Percentiles rank a stretch among this genome's conserved stretches.
These are phyloP conservation scores for Oryctes rhinoceros DNA, from an alignment of 1,140 invertebrate genomes.

Conservation along the genomic window DNA sequence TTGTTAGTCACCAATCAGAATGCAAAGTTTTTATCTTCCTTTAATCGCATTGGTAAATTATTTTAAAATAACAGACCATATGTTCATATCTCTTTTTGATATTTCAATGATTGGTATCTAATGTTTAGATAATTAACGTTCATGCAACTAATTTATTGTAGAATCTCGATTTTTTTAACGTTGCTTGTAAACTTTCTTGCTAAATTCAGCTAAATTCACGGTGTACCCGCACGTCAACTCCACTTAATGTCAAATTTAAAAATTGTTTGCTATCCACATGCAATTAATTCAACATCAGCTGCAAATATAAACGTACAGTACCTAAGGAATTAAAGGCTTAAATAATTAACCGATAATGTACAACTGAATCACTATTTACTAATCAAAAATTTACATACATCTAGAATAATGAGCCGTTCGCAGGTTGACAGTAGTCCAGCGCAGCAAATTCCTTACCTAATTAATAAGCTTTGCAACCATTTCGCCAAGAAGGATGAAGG, in stretches of 20 bases:
- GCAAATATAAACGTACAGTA: background rate
- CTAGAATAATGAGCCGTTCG: slow-evolving; percentile 14
- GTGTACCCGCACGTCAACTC: background rate
- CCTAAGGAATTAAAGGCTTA: background rate
- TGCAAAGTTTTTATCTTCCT: too few species aligned
- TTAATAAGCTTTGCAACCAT: slow-evolving; percentile 56
- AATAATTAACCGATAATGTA: background rate
- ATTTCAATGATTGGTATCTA: too few species aligned
- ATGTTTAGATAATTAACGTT: too few species aligned
- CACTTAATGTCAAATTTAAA: slow-evolving; percentile 19
- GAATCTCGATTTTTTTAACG: too few species aligned
- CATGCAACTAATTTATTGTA: too few species aligned
- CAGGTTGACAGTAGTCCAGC: background rate
- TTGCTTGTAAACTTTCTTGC: too few species aligned
- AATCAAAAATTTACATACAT: background rate
- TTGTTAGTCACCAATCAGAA: too few species aligned
- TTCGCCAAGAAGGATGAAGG: slow-evolving; percentile 56
- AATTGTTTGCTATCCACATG: slow-evolving; percentile 1
- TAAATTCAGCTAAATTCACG: background rate
- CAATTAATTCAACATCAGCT: background rate
- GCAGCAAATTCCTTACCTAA: slow-evolving; percentile 46
- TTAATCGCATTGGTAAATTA: too few species aligned
- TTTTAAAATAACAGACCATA: too few species aligned
- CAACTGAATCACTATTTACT: background rate
- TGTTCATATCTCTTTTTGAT: too few species aligned